Evolutionary conservation across 1,140 invertebrate species (phyloP).

Genomic region (Drosophila kikkawai): DNA sequence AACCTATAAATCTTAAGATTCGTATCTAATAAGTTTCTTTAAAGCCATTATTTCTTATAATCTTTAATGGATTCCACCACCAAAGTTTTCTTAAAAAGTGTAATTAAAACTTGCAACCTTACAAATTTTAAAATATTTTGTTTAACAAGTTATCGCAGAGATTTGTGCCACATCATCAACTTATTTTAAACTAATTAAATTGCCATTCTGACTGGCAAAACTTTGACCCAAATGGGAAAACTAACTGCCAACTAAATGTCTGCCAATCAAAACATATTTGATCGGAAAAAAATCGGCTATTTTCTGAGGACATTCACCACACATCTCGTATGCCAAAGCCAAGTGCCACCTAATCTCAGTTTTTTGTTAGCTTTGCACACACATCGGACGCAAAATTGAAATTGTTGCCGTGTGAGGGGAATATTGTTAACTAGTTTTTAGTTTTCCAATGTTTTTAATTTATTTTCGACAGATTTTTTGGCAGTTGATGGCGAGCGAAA

Average conservation of each 20-base stretch:
- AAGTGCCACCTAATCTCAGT: constrained; percentile 39
- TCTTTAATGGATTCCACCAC: not conserved
- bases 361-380: constrained; percentile 28
- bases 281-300: constrained; percentile 15
- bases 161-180: constrained; percentile 27
- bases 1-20: not conserved
- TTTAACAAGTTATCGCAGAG: constrained; percentile 30
- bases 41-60: not conserved
- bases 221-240: constrained; percentile 19
- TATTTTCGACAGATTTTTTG: constrained; percentile 22
- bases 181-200: constrained; percentile 62
- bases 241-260: constrained; percentile 37
- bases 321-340: constrained; percentile 22
- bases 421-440: constrained; percentile 6
- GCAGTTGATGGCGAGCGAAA: constrained; percentile 11
- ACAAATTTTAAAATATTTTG: constrained; percentile 22
- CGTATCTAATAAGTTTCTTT: not conserved
- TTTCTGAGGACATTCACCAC: constrained; percentile 11
- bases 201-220: constrained; percentile 41
- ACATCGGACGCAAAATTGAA: constrained; percentile 43
- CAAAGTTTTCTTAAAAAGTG: constrained; percentile 7
- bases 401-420: constrained; percentile 29
- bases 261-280: constrained; percentile 56
- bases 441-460: constrained; percentile 21
- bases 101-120: constrained; percentile 17